Base-by-base conservation (phyloP, 2,888 invertebrate genomes). In the Drosophila mayaguana region DNA sequence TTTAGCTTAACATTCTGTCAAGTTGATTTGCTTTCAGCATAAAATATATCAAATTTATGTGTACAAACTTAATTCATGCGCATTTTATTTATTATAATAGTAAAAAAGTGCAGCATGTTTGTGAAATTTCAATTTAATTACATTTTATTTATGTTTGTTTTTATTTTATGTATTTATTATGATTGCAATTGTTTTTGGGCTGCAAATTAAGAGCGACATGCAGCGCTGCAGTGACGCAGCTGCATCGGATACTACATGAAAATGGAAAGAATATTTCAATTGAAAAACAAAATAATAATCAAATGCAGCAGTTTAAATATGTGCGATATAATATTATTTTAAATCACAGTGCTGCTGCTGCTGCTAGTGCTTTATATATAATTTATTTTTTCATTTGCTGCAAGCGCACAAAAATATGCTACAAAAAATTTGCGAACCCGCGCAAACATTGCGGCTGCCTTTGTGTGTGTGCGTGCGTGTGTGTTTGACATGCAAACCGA, bases 401-500 rank as follows among this genome's bases (percentile, higher is more conserved):
- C 36, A 7, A 55, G 45, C 75, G 76, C 80, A 55, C 42, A 78
- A 65, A 78, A 72, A 16, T 80, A 80, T 80, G 76, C 80, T 63
- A 68, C 46, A 60, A 63, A 75, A 75, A 71, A 45, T 54, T 32
- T 45, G 20, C 48, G 40, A 50, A n/a, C 42, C 36, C 51, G 40
- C 45, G 34, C 50, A 77, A 66, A 72, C 72, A 75, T 60, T 67
- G 62, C 42, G 62, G 36, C 40, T 43, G 43, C n/a, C 16, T 25
- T 25, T 25, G 32, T 18, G 32, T 16, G 42, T 16, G 46, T 28
- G 55, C 48, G 36, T 57, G 48, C 42, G 50, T 62, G 48, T 80
- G 80, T 70, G 54, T 78, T 70, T 75, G 83, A 80, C 73, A 71
- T 73, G 62, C 53, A 82, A 80, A 72, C 70, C 64, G 66, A 78